Percentiles rank a stretch among this genome's conserved stretches.
Conservation (phyloP, 2,113 vertebrate species). For the Scophthalmus maximus region DNA sequence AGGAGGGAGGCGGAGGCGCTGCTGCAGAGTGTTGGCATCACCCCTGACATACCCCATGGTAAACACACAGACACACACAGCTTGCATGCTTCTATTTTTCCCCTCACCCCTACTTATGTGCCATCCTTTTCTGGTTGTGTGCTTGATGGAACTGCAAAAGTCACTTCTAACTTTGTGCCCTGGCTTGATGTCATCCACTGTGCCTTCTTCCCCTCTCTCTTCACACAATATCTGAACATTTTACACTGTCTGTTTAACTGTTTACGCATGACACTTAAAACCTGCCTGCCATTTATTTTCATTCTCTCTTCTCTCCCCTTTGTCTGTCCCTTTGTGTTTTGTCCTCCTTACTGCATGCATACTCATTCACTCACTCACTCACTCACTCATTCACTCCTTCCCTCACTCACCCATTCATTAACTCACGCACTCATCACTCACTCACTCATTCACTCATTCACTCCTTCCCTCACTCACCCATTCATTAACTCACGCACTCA, state of each 20-base stretch:
- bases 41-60: slow-evolving; percentile 91
- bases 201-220: not conserved
- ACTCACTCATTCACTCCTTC: slow-evolving; percentile 66
- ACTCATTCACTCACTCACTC: slow-evolving; percentile 57
- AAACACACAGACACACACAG: slow-evolving; percentile 58
- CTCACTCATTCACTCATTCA: slow-evolving; percentile 65
- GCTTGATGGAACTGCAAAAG: slow-evolving; percentile 23
- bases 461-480: slow-evolving; percentile 74
- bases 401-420: slow-evolving; percentile 66
- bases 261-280: slow-evolving; percentile 73
- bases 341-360: slow-evolving; percentile 69
- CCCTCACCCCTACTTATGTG: slow-evolving; percentile 27
- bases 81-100: slow-evolving; percentile 35
- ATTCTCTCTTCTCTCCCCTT: slow-evolving; percentile 75
- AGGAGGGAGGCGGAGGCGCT: slow-evolving; percentile 97
- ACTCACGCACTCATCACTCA: slow-evolving; percentile 66
- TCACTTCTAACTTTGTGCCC: slow-evolving; percentile 43
- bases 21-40: slow-evolving; percentile 96
- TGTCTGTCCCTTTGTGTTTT: slow-evolving; percentile 60
- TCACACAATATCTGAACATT: slow-evolving; percentile 44
- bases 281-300: slow-evolving; percentile 77
- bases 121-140: slow-evolving; percentile 20
- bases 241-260: slow-evolving; percentile 51
- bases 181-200: slow-evolving; percentile 43
- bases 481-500: slow-evolving; percentile 51